phyloP scores from a whole-genome alignment of 2,113 vertebrate species.

The Psettodes erumei region DNA sequence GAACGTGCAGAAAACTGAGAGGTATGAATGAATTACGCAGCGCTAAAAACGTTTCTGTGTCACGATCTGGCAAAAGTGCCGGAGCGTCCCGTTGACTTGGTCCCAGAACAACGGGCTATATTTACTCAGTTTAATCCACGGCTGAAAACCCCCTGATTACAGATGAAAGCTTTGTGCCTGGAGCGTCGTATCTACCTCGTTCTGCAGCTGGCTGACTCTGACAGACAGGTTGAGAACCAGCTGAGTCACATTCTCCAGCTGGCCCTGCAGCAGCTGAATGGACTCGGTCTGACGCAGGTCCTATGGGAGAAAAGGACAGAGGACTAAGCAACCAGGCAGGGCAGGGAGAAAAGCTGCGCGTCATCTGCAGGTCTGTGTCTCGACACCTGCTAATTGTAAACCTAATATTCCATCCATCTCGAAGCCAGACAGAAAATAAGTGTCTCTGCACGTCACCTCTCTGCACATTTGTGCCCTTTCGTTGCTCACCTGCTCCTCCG shows the following conservation, averaged over 20 bases:
- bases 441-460: not conserved
- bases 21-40: no score
- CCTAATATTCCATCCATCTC: not conserved
- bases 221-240: slow-evolving; percentile 91
- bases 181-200: slow-evolving; percentile 84
- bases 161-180: slow-evolving; percentile 21
- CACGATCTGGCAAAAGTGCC: not conserved
- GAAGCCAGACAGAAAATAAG: no score
- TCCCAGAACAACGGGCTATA: not conserved
- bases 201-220: slow-evolving; percentile 87
- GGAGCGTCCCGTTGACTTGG: slow-evolving; percentile 2
- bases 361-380: not conserved
- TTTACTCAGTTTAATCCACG: slow-evolving; percentile 9
- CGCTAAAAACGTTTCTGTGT: not conserved
- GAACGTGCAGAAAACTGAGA: not conserved
- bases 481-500: slow-evolving; percentile 93
- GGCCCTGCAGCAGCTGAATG: slow-evolving; percentile 92
- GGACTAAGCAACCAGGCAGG: not conserved
- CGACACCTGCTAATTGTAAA: not conserved
- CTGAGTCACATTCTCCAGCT: slow-evolving; percentile 92
- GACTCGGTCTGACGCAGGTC: slow-evolving; percentile 96
- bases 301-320: slow-evolving; percentile 70
- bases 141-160: not conserved
- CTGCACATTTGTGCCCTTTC: not conserved
- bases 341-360: no score